Evolutionary conservation across 2,113 vertebrate species (phyloP), one percentile per base, ranked within the genome.

Genomic region (Lamprotornis superbus): DNA sequence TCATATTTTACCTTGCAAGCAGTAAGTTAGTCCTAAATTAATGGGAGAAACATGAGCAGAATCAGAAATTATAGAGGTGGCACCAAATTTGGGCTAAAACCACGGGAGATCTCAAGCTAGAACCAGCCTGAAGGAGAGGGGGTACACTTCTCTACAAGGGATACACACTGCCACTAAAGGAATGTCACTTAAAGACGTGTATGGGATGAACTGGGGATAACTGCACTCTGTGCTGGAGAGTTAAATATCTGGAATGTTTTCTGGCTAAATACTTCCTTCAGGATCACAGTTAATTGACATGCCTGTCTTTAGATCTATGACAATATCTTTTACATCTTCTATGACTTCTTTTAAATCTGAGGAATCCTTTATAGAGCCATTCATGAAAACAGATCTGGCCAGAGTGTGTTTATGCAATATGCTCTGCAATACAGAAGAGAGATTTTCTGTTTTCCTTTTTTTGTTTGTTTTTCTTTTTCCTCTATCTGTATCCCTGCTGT

Each of bases 381-480:
- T 70, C 2, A 9, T 47, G 46, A 52, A 63, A 53, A 60, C 20
- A 42, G 28, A 1, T 59, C 20, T 5, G 19, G 33, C 50, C 60
- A 78, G 15, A 27, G 42, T 35, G 42, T 85, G 55, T 83, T 80
- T 50, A 28, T 39, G 52, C 39, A 67, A 53, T 35, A 30, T 12
- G 11, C 28, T 89, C 39, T 93, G 77, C 50, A 76, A 24, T 24
- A 33, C 37, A 83, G 55, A 83, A 60, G 15, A 49, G 22, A 74
- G 27, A 67, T 59, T 59, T 70, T 77, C 13, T 19, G 7, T 47
- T 82, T 73, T 52, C 23, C 4, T 11, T 40, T 28, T 20, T 46
- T 33, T 13, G 5, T 57, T 56, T 49, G 6, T 11, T 2, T 1
- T 27, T 57, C 10, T 27, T 57, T 12, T 2, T 0, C 2, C 9